These are phyloP conservation scores for Coccyzus lansbergi DNA, from an alignment of 2,797 vertebrate species.

Conservation along the genomic window DNA sequence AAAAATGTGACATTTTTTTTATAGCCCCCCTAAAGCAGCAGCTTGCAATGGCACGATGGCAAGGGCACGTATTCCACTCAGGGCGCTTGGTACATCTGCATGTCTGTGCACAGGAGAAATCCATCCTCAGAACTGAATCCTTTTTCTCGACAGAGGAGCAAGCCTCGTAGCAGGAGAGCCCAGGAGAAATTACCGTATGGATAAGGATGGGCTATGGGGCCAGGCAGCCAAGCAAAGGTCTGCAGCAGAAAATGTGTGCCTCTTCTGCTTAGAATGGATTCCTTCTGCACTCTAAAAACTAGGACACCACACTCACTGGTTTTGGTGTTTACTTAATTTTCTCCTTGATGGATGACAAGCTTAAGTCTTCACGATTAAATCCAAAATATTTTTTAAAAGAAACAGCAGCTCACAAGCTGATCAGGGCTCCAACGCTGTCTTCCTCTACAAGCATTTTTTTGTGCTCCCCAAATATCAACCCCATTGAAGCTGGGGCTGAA, in stretches of 20 bases:
- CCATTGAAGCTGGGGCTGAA: too few species aligned
- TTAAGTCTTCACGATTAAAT: not conserved
- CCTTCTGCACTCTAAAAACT: not conserved
- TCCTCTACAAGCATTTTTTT: not conserved
- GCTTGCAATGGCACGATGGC: not conserved
- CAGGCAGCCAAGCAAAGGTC: not conserved
- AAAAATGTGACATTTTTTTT: not conserved
- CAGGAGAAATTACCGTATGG: not conserved
- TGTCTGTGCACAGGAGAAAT: not conserved
- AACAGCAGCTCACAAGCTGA: not conserved
- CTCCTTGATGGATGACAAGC: not conserved
- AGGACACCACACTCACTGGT: not conserved
- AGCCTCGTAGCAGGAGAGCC: not conserved
- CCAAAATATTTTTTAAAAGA: not conserved
- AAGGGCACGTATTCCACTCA: rapidly evolving
- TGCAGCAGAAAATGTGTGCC: not conserved
- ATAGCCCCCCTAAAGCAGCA: not conserved
- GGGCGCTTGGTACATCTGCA: rapidly evolving
- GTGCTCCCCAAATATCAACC: not conserved
- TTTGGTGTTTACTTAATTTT: not conserved
- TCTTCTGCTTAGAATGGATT: not conserved
- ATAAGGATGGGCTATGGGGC: not conserved
- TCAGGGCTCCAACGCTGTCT: not conserved
- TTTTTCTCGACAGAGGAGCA: not conserved
- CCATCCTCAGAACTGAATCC: not conserved